Percentiles rank a stretch among this genome's conserved stretches.
Evolutionary conservation across 1,140 invertebrate genomes (phyloP).

Genomic region (Bombus vancouverensis): DNA sequence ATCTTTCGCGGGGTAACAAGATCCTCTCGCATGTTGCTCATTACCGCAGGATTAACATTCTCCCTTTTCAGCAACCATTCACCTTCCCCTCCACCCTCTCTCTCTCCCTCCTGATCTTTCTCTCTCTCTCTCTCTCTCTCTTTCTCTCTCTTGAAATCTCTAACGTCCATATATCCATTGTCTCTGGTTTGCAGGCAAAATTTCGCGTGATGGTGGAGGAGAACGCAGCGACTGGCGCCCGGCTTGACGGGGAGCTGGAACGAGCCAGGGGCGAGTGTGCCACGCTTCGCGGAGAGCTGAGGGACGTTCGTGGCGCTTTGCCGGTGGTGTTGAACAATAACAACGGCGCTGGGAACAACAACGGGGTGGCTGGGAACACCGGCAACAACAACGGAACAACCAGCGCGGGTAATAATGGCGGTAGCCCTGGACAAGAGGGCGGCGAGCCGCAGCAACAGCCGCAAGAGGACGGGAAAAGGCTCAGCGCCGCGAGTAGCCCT

Average conservation of each 20-base stretch:
- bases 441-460: slow-evolving; percentile 64
- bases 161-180: slow-evolving; percentile 9
- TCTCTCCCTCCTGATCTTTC: no score
- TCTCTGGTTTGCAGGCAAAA: slow-evolving; percentile 81
- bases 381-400: slow-evolving; percentile 66
- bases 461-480: slow-evolving; percentile 75
- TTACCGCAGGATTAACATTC: slow-evolving; percentile 21
- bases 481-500: slow-evolving; percentile 78
- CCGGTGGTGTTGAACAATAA: slow-evolving; percentile 72
- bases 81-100: no score
- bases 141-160: neutral
- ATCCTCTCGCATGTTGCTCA: neutral
- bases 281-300: slow-evolving; percentile 83
- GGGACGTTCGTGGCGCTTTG: slow-evolving; percentile 78
- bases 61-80: neutral
- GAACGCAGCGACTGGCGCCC: slow-evolving; percentile 85
- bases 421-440: slow-evolving; percentile 63
- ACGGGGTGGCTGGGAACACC: slow-evolving; percentile 44
- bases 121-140: no score
- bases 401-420: slow-evolving; percentile 34
- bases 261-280: slow-evolving; percentile 85
- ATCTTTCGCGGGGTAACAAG: neutral
- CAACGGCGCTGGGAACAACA: slow-evolving; percentile 50
- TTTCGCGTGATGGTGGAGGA: slow-evolving; percentile 89
- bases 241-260: slow-evolving; percentile 86